Conservation (phyloP, 2,888 invertebrate genomes). For the Crematogaster levior region DNA sequence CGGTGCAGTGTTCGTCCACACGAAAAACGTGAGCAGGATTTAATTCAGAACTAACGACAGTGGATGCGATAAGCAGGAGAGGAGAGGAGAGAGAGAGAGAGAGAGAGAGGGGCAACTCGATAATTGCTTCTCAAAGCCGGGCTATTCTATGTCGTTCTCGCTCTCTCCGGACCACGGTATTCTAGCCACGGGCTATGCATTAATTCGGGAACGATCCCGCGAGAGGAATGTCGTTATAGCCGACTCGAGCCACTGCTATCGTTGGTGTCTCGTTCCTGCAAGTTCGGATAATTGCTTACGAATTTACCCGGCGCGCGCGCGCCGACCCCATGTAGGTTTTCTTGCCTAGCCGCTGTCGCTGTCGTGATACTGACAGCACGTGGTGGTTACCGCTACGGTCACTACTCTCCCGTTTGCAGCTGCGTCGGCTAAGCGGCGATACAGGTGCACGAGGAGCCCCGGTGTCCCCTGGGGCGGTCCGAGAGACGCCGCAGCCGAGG, state of each 20-base stretch:
- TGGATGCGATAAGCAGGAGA: conserved; percentile 49
- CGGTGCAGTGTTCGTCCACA: conserved; percentile 7
- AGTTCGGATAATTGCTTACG: conserved; percentile 70
- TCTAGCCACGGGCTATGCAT: conserved; percentile 74
- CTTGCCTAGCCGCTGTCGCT: conserved; percentile 39
- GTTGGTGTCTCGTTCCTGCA: conserved; percentile 36
- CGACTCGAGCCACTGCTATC: conserved; percentile 49
- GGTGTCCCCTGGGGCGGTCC: conserved; percentile 34
- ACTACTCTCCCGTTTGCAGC: conserved; percentile 33
- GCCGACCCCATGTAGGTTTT: conserved; percentile 35
- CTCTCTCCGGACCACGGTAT: conserved; percentile 53
- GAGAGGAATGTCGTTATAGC: conserved; percentile 73
- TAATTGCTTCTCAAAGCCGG: conserved; percentile 76
- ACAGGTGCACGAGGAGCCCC: conserved; percentile 48
- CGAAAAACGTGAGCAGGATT: conserved; percentile 47
- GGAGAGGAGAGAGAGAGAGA: conserved; percentile 2
- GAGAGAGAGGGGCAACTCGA: conserved; percentile 59
- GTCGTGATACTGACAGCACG: conserved; percentile 41
- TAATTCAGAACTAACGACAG: conserved; percentile 70
- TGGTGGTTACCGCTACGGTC: conserved; percentile 25
- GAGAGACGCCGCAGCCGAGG: conserved; percentile 37
- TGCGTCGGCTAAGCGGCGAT: conserved; percentile 36
- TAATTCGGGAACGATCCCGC: conserved; percentile 77
- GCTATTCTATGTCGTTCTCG: conserved; percentile 11
- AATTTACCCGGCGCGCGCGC: conserved; percentile 37